Percentiles rank a stretch among this genome's conserved stretches.
These are phyloP conservation scores for Theristicus caerulescens DNA, from an alignment of 2,113 vertebrate genomes.

Conservation along the genomic window DNA sequence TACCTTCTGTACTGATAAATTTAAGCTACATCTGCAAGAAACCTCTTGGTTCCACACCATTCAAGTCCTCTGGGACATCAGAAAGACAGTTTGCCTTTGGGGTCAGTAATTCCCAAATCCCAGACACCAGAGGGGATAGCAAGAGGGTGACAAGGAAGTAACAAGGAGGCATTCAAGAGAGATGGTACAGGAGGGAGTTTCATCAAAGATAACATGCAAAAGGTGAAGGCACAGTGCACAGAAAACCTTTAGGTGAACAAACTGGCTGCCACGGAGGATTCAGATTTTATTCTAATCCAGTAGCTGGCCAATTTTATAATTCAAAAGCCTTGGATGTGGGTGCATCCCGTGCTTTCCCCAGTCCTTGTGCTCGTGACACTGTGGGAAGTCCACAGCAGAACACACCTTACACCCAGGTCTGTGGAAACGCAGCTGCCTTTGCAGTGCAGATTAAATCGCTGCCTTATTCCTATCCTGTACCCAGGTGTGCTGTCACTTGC, in stretches of 20 bases:
- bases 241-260: background rate
- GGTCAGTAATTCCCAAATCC: background rate
- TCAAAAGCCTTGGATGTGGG: background rate
- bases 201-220: background rate
- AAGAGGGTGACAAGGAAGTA: background rate
- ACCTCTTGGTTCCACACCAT: background rate
- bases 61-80: background rate
- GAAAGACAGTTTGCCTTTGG: background rate
- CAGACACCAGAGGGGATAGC: too few relatives aligned
- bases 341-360: background rate
- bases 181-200: background rate
- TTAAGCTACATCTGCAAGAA: background rate
- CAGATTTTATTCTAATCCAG: background rate
- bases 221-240: background rate
- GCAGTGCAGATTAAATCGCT: background rate
- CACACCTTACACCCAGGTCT: rapidly evolving
- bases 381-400: background rate
- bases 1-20: background rate
- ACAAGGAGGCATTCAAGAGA: background rate
- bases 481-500: background rate
- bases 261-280: background rate
- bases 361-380: rapidly evolving
- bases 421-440: background rate
- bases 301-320: background rate
- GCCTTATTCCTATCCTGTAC: background rate